A percentile compares a stretch with the other conserved stretches of the same genome.
Conservation (phyloP, 2,113 vertebrate species). For the Arvicanthis niloticus region DNA sequence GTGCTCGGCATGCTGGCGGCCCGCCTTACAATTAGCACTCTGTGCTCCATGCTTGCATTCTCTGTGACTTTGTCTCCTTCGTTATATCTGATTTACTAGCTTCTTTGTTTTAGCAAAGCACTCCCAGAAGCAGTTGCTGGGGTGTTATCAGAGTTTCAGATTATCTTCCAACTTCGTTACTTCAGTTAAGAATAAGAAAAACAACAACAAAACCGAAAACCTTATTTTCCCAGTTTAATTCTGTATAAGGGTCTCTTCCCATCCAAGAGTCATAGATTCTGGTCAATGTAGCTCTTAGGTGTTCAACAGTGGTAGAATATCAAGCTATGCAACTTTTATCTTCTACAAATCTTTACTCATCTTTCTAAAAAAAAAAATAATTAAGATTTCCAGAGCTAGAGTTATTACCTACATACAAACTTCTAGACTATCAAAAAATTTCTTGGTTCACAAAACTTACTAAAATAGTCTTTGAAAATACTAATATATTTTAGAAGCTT, state of each 20-base stretch:
- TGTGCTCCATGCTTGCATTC: slow-evolving; percentile 74
- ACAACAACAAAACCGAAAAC: neutral
- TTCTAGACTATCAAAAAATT: neutral
- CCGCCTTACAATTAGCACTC: slow-evolving; percentile 79
- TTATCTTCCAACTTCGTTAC: neutral
- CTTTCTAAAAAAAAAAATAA: neutral
- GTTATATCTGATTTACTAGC: slow-evolving; percentile 67
- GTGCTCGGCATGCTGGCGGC: slow-evolving; percentile 68
- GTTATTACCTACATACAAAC: neutral
- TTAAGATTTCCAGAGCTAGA: neutral
- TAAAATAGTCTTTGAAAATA: slow-evolving; percentile 39
- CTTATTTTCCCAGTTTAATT: neutral
- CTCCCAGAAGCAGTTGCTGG: neutral
- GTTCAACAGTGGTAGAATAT: neutral
- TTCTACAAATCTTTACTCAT: neutral
- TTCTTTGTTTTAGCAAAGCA: slow-evolving; percentile 10
- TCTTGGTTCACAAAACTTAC: neutral
- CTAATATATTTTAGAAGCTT: slow-evolving; percentile 12
- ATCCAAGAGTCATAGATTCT: neutral
- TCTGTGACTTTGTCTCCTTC: slow-evolving; percentile 81
- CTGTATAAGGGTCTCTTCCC: neutral
- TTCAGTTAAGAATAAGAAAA: neutral
- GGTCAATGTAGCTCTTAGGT: neutral
- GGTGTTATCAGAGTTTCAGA: neutral
- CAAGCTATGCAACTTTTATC: neutral